Conservation (phyloP, 2,113 vertebrate genomes). For the Ginglymostoma cirratum region DNA sequence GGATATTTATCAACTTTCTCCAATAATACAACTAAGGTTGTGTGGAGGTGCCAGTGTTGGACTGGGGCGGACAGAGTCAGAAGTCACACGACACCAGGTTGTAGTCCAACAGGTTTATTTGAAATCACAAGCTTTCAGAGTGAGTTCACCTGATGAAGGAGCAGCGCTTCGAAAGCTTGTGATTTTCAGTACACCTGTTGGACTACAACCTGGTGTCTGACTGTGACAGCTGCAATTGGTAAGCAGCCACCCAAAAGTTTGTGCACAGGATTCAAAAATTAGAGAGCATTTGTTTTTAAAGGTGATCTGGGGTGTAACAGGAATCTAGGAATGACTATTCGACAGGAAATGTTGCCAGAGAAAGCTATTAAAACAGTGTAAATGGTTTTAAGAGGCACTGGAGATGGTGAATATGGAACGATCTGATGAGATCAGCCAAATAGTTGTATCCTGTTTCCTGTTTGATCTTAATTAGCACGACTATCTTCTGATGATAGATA, state of each 20-base stretch:
- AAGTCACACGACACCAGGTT: too few relatives aligned
- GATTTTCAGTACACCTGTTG: too few relatives aligned
- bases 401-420: neutral
- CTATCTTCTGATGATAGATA: neutral
- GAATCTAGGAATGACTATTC: neutral
- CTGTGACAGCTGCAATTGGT: too few relatives aligned
- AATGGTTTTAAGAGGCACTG: neutral
- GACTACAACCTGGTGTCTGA: too few relatives aligned
- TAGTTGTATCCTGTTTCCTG: neutral
- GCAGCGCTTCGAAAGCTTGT: too few relatives aligned
- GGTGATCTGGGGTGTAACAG: too few relatives aligned
- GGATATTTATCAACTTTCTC: neutral
- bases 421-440: neutral
- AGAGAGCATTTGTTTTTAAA: neutral
- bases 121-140: too few relatives aligned
- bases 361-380: neutral
- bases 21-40: neutral
- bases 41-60: too few relatives aligned
- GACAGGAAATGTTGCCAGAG: neutral
- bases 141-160: too few relatives aligned
- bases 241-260: neutral
- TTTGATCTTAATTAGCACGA: neutral
- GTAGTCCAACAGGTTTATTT: too few relatives aligned
- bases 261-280: neutral
- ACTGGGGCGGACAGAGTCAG: too few relatives aligned